phyloP scores from a whole-genome alignment of 2,888 invertebrate species.

The Bugula neritina region DNA sequence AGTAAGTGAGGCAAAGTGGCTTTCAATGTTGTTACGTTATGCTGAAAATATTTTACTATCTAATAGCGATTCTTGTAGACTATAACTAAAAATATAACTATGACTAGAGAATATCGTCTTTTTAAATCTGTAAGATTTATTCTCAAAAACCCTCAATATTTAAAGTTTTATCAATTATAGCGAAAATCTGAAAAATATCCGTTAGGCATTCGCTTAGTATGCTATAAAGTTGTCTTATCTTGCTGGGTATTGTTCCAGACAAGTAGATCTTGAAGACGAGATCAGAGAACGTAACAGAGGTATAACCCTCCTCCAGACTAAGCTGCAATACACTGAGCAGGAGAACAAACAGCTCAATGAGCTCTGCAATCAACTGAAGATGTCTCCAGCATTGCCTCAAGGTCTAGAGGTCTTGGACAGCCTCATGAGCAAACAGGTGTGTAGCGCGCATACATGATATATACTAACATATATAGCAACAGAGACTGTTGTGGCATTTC shows the following conservation, averaged over 20 bases:
- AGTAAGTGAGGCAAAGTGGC: not conserved
- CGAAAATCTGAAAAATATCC: too few relatives aligned
- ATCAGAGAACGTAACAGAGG: constrained; percentile 21
- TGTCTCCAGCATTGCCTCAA: not conserved
- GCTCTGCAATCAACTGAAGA: not conserved
- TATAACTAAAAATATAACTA: too few relatives aligned
- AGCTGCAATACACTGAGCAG: constrained; percentile 10
- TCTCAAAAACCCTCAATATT: too few relatives aligned
- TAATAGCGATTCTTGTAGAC: too few relatives aligned
- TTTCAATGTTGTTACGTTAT: too few relatives aligned
- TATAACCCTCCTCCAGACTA: constrained; percentile 16
- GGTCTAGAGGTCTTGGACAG: not conserved
- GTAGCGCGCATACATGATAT: not conserved
- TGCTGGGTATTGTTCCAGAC: constrained; percentile 6
- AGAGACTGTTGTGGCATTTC: not conserved
- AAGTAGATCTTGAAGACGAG: constrained; percentile 14
- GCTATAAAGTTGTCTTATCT: too few relatives aligned
- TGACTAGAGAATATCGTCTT: too few relatives aligned
- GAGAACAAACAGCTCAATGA: constrained; percentile 19
- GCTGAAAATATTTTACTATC: too few relatives aligned
- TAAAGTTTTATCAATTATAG: too few relatives aligned
- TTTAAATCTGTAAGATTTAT: too few relatives aligned
- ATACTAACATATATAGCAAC: not conserved
- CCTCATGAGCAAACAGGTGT: not conserved
- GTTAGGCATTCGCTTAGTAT: too few relatives aligned